phyloP scores from a whole-genome alignment of 53 echinoderm and acorn worm species.

The Henricia sp. region DNA sequence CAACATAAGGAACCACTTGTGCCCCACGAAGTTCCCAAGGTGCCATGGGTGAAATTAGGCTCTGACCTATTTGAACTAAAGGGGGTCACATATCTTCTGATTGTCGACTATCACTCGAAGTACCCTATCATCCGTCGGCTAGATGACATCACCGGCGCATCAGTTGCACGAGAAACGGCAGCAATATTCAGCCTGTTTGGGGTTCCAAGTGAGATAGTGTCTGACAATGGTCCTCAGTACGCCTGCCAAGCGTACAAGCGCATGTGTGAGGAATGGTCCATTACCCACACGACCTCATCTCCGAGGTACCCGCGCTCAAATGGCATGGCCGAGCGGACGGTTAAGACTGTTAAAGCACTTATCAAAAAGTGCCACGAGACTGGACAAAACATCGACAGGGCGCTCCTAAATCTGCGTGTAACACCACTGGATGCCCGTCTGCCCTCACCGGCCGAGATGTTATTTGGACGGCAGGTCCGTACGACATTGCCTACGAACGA shows the following conservation, averaged over 20 bases:
- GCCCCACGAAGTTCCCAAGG: too few species aligned
- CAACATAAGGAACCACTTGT: too few species aligned
- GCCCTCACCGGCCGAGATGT: conserved; percentile 68
- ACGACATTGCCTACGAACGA: conserved; percentile 63
- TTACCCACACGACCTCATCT: conserved; percentile 70
- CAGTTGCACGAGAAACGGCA: too few species aligned
- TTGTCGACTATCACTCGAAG: conserved; percentile 39
- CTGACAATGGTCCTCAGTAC: not conserved
- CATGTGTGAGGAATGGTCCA: conserved; percentile 65
- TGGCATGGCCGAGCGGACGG: conserved; percentile 71
- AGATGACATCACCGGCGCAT: too few species aligned
- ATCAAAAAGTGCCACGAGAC: conserved; percentile 67
- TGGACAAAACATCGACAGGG: conserved; percentile 52
- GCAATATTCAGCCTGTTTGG: too few species aligned
- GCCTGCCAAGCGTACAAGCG: conserved; percentile 47
- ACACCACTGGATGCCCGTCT: conserved; percentile 66
- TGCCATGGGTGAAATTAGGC: conserved; percentile 60
- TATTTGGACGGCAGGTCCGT: conserved; percentile 59
- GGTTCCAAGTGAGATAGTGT: too few species aligned
- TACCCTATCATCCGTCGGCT: conserved; percentile 9
- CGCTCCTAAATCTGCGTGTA: conserved; percentile 43
- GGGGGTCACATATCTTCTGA: conserved; percentile 40
- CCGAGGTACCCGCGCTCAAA: conserved; percentile 73
- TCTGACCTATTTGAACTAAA: conserved; percentile 48
- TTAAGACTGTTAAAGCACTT: conserved; percentile 67